A percentile compares a stretch with the other conserved stretches of the same genome.
Evolutionary conservation across 2,113 vertebrate species (phyloP).

Genomic region (Raja brachyura): DNA sequence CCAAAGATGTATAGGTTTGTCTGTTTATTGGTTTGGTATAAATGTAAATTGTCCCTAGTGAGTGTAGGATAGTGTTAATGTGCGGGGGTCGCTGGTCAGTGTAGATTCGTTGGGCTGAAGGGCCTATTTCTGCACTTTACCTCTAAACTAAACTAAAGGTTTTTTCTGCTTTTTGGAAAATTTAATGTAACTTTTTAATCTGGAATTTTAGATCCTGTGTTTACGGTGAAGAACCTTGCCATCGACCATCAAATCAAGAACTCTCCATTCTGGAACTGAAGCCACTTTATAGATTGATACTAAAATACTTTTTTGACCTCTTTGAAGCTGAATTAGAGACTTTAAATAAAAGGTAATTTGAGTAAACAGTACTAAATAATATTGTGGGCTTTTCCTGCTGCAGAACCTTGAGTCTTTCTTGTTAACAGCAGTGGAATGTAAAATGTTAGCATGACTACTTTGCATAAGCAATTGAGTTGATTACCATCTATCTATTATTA

Average conservation of each 20-base stretch:
- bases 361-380: background rate
- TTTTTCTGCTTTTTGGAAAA: background rate
- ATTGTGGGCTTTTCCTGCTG: background rate
- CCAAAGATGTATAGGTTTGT: no score
- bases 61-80: no score
- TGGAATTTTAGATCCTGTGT: constrained; percentile 58
- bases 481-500: no score
- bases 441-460: background rate
- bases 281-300: constrained; percentile 61
- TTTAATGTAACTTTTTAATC: background rate
- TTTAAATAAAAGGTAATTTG: constrained; percentile 62
- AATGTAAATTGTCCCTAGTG: no score
- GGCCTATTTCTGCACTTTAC: no score
- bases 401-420: background rate
- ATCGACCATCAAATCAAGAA: constrained; percentile 59
- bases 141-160: background rate
- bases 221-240: constrained; percentile 63
- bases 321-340: constrained; percentile 74
- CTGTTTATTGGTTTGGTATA: no score
- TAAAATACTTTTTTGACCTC: constrained; percentile 72
- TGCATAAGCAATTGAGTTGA: no score
- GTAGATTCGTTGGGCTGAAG: no score
- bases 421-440: background rate
- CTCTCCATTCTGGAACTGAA: constrained; percentile 55
- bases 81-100: no score